Percentiles rank a stretch among this genome's conserved stretches.
Conservation (phyloP, 2,888 invertebrate species). For the Drosophila paracracens region DNA sequence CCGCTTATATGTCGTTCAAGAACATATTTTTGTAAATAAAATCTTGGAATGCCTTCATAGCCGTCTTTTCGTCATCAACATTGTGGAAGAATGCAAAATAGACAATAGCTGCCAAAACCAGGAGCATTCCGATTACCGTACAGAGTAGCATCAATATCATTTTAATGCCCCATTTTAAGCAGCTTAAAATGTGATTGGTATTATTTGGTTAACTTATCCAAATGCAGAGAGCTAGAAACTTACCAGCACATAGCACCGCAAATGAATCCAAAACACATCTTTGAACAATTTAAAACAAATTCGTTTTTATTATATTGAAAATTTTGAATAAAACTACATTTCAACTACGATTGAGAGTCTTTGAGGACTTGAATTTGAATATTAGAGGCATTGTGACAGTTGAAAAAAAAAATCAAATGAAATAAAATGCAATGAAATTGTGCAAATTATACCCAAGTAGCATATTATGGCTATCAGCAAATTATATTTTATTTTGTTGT, state of each 20-base stretch:
- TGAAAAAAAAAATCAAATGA: conserved; percentile 35
- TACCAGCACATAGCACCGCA: conserved; percentile 1
- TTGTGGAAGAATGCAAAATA: conserved; percentile 17
- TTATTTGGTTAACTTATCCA: neutral
- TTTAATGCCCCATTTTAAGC: neutral
- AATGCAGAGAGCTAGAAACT: neutral
- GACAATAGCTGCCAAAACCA: neutral
- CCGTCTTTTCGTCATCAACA: neutral
- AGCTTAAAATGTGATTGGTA: conserved; percentile 1
- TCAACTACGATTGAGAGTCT: neutral
- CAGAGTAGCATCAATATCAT: neutral
- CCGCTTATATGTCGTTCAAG: neutral
- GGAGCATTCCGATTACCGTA: neutral
- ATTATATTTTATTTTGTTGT: conserved; percentile 65
- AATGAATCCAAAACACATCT: conserved; percentile 6
- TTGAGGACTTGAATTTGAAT: neutral
- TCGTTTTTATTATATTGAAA: too few species aligned
- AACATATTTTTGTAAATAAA: neutral
- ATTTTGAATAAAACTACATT: neutral
- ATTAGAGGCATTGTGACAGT: neutral
- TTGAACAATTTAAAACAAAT: neutral
- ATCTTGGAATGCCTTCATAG: neutral
- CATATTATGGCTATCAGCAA: conserved; percentile 66
- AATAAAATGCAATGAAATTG: conserved; percentile 30
- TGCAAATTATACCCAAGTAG: conserved; percentile 19